Conservation (phyloP, 1,140 invertebrate species). For the Conus ventricosus region DNA sequence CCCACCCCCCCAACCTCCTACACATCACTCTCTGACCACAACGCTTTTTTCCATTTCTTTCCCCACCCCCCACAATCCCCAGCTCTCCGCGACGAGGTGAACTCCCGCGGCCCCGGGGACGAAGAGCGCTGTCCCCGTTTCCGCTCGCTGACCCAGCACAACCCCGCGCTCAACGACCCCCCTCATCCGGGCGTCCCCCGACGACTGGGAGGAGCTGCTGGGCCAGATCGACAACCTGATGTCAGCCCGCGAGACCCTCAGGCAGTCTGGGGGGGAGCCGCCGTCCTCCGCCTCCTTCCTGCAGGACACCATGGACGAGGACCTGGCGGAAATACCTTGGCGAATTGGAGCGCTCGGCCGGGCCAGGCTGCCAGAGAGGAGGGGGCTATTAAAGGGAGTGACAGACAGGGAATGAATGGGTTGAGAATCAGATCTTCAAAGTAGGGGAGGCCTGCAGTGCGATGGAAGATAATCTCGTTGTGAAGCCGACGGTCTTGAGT, state of each 20-base stretch:
- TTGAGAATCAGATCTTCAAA: too few relatives aligned
- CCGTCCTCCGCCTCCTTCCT: slow-evolving; percentile 46
- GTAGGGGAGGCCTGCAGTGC: too few relatives aligned
- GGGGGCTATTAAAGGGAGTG: slow-evolving; percentile 81
- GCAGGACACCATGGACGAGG: slow-evolving; percentile 67
- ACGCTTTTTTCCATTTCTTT: too few relatives aligned
- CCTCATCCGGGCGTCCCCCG: slow-evolving; percentile 62
- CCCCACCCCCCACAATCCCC: not conserved
- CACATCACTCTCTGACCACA: too few relatives aligned
- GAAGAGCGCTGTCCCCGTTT: slow-evolving; percentile 61
- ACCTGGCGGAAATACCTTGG: slow-evolving; percentile 68
- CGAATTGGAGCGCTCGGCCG: slow-evolving; percentile 67
- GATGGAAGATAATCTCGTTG: too few relatives aligned
- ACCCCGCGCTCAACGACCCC: slow-evolving; percentile 64
- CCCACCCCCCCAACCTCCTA: too few relatives aligned
- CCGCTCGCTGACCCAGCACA: slow-evolving; percentile 65
- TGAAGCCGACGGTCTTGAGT: too few relatives aligned
- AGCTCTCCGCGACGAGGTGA: slow-evolving; percentile 65
- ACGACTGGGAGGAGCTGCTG: slow-evolving; percentile 70
- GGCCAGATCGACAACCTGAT: slow-evolving; percentile 66
- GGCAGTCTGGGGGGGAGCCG: slow-evolving; percentile 54
- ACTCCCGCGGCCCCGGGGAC: slow-evolving; percentile 59
- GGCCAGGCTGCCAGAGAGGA: slow-evolving; percentile 70
- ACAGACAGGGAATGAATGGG: not conserved
- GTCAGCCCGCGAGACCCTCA: slow-evolving; percentile 55